Evolutionary conservation across 2,113 vertebrate species (phyloP), one percentile per base, ranked within the genome.

Genomic region (Geothlypis trichas): DNA sequence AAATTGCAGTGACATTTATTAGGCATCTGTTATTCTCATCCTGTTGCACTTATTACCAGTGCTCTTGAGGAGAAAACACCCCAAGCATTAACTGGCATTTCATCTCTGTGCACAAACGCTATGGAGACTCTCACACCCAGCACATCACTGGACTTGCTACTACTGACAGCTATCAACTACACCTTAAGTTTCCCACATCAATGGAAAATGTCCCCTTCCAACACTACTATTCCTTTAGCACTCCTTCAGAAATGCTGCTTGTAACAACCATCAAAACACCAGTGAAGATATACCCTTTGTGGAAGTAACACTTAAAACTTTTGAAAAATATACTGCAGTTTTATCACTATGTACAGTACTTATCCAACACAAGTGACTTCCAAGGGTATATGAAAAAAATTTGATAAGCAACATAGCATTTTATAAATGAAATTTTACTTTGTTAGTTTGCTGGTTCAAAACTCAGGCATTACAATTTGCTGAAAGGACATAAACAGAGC

Each of bases 161-260:
- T 78, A 16, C 47, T 68, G 57, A 47, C 77, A 75, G 49, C 39
- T 75, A 28, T 46, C 61, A 93, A 30, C 23, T 35, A 37, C 62
- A 41, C 66, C 21, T 0, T 18, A 39, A 15, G 4, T 10, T 44
- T 75, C 46, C 21, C 30, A 4, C 0, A 0, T 23, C 80, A 49
- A 24, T 27, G 21, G 55, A 23, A 79, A 15, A 35, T 5, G 5
- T 23, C 66, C 24, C 30, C 17, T 57, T 52, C 39, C 24, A 57
- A 54, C 11, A 14, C 18, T 35, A 15, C 5, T 0, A 3, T 31
- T 49, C 47, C 62, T 51, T 37, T 15, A 46, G 33, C 73, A 61
- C 17, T 65, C 72, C 27, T 86, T 72, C 81, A 80, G 83, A 81
- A 65, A 68, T 3, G 1, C 4, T 75, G 30, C 6, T 12, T 69